Percentiles rank a stretch among this genome's conserved stretches.
These are phyloP conservation scores for Criorhina ranunculi DNA, from an alignment of 2,888 invertebrate species.

Conservation along the genomic window DNA sequence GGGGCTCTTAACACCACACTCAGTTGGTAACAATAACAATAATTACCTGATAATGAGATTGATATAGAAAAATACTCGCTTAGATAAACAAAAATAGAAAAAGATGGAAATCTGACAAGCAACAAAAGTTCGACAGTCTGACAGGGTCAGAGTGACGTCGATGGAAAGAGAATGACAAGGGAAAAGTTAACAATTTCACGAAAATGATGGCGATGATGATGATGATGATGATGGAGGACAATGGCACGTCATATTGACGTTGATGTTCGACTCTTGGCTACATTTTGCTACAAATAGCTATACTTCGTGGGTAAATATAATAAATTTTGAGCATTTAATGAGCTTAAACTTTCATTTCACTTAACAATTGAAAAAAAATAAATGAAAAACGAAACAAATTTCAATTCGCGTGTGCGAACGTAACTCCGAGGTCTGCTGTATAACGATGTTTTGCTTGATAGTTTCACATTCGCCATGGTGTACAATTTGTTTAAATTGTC, in stretches of 20 bases:
- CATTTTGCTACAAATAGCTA: not conserved
- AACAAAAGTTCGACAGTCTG: constrained; percentile 27
- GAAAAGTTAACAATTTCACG: constrained; percentile 9
- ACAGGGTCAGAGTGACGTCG: not conserved
- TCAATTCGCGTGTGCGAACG: constrained; percentile 35
- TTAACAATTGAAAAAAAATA: constrained; percentile 11
- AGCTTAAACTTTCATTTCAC: constrained; percentile 46
- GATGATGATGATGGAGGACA: constrained; percentile 8
- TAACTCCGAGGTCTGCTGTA: not conserved
- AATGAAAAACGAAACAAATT: not conserved
- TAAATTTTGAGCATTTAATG: constrained; percentile 44
- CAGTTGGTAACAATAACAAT: constrained; percentile 19
- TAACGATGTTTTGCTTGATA: not conserved
- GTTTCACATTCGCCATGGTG: constrained; percentile 19
- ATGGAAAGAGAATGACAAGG: not conserved
- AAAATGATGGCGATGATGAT: not conserved
- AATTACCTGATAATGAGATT: constrained; percentile 51
- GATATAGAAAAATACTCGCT: not conserved
- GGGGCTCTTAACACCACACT: constrained; percentile 13
- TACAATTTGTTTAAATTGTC: constrained; percentile 2
- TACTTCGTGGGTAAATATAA: not conserved
- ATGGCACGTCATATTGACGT: constrained; percentile 4
- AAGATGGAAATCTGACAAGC: constrained; percentile 6
- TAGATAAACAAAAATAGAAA: not conserved
- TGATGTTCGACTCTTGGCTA: not conserved